These are phyloP conservation scores for Centrocercus urophasianus DNA, from an alignment of 2,113 vertebrate species.

Conservation along the genomic window DNA sequence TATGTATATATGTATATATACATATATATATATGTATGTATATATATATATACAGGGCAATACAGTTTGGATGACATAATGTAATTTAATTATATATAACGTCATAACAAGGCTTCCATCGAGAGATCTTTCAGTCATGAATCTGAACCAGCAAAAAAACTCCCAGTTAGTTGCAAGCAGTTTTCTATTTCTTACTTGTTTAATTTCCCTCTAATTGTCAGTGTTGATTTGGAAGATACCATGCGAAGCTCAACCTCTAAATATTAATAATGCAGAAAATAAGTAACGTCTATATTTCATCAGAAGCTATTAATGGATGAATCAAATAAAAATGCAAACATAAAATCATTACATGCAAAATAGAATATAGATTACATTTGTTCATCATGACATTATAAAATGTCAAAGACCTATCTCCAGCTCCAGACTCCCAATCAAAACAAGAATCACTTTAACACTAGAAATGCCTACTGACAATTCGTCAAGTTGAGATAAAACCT, in stretches of 20 bases:
- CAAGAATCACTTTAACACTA: neutral
- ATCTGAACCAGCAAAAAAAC: neutral
- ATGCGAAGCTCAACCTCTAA: neutral
- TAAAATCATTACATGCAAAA: neutral
- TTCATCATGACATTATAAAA: neutral
- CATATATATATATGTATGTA: too few relatives aligned
- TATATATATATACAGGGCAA: neutral
- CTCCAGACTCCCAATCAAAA: neutral
- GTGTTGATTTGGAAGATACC: neutral
- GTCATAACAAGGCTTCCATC: neutral
- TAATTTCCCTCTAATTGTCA: neutral
- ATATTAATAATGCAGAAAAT: neutral
- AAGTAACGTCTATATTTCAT: neutral
- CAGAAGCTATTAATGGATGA: neutral
- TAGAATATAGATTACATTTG: neutral
- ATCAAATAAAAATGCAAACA: neutral
- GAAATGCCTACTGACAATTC: conserved; percentile 13
- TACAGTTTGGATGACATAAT: neutral
- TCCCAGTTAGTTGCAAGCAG: neutral
- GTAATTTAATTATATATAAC: neutral
- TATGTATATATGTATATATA: too few relatives aligned
- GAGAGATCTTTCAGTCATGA: neutral
- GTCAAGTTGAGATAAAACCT: conserved; percentile 28
- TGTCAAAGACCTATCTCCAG: neutral
- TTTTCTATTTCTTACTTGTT: neutral